Evolutionary conservation across 2,888 invertebrate genomes (phyloP).

Genomic region (Chloroclysta siterata): DNA sequence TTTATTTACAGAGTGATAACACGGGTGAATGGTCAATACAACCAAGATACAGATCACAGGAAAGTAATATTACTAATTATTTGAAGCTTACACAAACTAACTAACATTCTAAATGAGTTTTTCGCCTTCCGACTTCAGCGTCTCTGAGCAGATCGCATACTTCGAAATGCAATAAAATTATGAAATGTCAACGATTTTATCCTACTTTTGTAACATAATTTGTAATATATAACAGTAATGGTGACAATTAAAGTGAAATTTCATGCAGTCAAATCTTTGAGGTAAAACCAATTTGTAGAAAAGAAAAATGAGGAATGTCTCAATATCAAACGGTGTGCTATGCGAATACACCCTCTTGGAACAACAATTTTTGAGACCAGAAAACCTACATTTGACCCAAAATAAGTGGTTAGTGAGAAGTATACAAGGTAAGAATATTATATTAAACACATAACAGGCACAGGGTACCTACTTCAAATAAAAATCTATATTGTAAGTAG

Average conservation of each 20-base stretch:
- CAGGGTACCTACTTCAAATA: no score
- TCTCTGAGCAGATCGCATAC: constrained; percentile 37
- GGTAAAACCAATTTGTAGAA: constrained; percentile 3
- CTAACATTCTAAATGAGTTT: constrained; percentile 34
- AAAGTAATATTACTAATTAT: constrained; percentile 54
- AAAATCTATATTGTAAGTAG: no score
- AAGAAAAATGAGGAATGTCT: background rate
- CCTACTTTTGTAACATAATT: constrained; percentile 50
- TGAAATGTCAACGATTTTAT: constrained; percentile 66
- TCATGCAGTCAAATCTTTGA: constrained; percentile 83
- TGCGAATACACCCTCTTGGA: constrained; percentile 4
- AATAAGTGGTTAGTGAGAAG: background rate
- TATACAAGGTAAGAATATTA: no score
- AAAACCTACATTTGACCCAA: background rate
- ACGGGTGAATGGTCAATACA: constrained; percentile 67
- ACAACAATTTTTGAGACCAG: background rate
- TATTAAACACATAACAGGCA: no score
- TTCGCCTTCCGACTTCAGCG: constrained; percentile 7
- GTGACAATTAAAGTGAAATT: constrained; percentile 52
- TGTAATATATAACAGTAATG: constrained; percentile 52
- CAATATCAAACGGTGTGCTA: background rate
- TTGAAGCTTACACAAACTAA: constrained; percentile 60
- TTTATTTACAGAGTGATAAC: constrained; percentile 82
- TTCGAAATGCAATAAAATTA: constrained; percentile 62
- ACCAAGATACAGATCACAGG: constrained; percentile 74